These are phyloP conservation scores for Formicarius rufipectus DNA, from an alignment of 2,113 vertebrate species.

Conservation along the genomic window DNA sequence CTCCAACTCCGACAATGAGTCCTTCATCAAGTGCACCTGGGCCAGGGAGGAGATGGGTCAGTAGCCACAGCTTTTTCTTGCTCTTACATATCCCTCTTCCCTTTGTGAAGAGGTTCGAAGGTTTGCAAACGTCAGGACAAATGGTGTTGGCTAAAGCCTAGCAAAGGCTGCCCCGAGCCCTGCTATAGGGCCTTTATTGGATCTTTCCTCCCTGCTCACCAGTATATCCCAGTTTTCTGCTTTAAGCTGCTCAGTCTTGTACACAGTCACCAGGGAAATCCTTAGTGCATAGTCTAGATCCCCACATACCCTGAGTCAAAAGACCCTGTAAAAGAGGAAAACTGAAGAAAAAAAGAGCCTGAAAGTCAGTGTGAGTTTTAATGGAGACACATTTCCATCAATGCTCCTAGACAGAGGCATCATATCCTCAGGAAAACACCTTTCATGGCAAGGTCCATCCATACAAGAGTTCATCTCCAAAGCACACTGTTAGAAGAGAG, in stretches of 20 bases:
- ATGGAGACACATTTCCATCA: background rate
- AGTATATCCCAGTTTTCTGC: background rate
- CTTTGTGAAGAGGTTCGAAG: background rate
- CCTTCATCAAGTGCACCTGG: slow-evolving; percentile 89
- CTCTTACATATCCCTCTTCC: background rate
- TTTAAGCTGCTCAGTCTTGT: background rate
- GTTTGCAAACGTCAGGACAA: background rate
- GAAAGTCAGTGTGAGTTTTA: background rate
- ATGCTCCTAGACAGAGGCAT: background rate
- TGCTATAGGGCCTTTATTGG: background rate
- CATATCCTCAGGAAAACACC: background rate
- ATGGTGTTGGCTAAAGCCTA: background rate
- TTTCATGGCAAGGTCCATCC: background rate
- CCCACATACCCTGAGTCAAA: background rate
- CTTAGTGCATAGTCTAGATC: background rate
- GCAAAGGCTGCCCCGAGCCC: background rate
- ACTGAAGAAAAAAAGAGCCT: background rate
- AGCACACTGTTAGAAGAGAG: background rate
- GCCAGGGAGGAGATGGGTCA: slow-evolving; percentile 90
- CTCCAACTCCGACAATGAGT: slow-evolving; percentile 84
- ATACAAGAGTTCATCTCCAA: background rate
- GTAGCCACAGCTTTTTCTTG: slow-evolving; percentile 19
- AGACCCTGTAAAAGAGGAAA: background rate
- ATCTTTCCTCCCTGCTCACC: background rate
- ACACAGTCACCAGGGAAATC: background rate